A percentile compares a stretch with the other conserved stretches of the same genome.
phyloP scores from a whole-genome alignment of 2,888 invertebrate genomes.

The Drosophila phalerata region DNA sequence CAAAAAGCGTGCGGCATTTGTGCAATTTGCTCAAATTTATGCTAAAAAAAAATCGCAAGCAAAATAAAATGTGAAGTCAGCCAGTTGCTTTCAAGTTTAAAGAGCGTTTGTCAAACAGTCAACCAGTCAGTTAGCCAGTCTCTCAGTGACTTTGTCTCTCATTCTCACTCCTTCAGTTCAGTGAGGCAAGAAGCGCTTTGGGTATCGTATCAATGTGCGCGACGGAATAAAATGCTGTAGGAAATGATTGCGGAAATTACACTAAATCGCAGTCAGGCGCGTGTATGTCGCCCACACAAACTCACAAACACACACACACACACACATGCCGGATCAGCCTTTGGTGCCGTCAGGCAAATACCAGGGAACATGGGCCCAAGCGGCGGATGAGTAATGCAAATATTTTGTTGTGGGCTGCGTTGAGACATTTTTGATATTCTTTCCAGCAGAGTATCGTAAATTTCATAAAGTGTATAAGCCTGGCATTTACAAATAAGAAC shows the following conservation, averaged over 20 bases:
- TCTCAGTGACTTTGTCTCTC: not conserved
- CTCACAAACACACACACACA: not conserved
- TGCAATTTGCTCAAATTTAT: slow-evolving; percentile 41
- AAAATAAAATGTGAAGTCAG: slow-evolving; percentile 32
- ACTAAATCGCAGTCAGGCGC: slow-evolving; percentile 69
- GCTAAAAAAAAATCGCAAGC: slow-evolving; percentile 24
- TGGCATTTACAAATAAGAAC: not conserved
- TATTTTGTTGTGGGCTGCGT: slow-evolving; percentile 52
- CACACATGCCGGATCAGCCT: slow-evolving; percentile 18
- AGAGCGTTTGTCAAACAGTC: slow-evolving; percentile 24
- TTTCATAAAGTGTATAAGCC: slow-evolving; percentile 3
- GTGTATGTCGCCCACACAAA: slow-evolving; percentile 41
- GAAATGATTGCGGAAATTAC: slow-evolving; percentile 81
- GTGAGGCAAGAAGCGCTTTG: slow-evolving; percentile 11
- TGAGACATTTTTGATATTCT: slow-evolving; percentile 42
- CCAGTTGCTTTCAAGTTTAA: slow-evolving; percentile 51
- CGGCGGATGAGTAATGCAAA: slow-evolving; percentile 66
- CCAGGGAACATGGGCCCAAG: slow-evolving; percentile 31
- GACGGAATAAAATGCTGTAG: slow-evolving; percentile 70
- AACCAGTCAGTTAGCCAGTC: slow-evolving; percentile 39
- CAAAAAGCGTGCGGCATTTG: slow-evolving; percentile 16
- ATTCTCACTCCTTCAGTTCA: slow-evolving; percentile 1
- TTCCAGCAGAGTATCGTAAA: slow-evolving; percentile 35
- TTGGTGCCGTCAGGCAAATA: slow-evolving; percentile 38
- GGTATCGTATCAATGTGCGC: slow-evolving; percentile 61